Percentiles rank a stretch among this genome's conserved stretches.
Evolutionary conservation across 2,113 vertebrate genomes (phyloP).

Genomic region (Scolopax mira): DNA sequence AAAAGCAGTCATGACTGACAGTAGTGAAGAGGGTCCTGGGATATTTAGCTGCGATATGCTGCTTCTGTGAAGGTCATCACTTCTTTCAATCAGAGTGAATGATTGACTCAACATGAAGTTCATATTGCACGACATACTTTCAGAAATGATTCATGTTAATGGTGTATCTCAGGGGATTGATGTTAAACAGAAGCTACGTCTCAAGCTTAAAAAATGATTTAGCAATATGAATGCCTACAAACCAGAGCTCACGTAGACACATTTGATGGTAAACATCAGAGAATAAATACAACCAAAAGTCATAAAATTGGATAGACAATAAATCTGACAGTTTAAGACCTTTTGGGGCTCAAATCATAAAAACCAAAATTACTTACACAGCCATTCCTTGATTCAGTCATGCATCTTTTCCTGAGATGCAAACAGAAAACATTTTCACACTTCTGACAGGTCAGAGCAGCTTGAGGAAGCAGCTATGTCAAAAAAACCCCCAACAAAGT

Average conservation of each 20-base stretch:
- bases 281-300: slow-evolving; percentile 78
- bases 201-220: slow-evolving; percentile 82
- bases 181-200: slow-evolving; percentile 77
- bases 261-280: slow-evolving; percentile 76
- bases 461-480: slow-evolving; percentile 38
- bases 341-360: slow-evolving; percentile 74
- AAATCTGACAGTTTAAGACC: slow-evolving; percentile 81
- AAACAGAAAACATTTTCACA: slow-evolving; percentile 59
- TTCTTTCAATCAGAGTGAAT: slow-evolving; percentile 72
- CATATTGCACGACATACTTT: slow-evolving; percentile 71
- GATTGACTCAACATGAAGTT: slow-evolving; percentile 75
- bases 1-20: slow-evolving; percentile 35
- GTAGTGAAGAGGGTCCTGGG: slow-evolving; percentile 47
- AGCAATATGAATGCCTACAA: slow-evolving; percentile 73
- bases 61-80: slow-evolving; percentile 78
- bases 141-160: slow-evolving; percentile 84
- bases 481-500: slow-evolving; percentile 12
- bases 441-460: slow-evolving; percentile 52
- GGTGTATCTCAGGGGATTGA: slow-evolving; percentile 74
- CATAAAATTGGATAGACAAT: slow-evolving; percentile 78
- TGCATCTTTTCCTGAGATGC: slow-evolving; percentile 57
- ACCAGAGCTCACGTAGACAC: slow-evolving; percentile 54
- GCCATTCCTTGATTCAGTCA: slow-evolving; percentile 65
- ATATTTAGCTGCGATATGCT: slow-evolving; percentile 64
- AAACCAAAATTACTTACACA: slow-evolving; percentile 76